Evolutionary conservation across 2,888 invertebrate genomes (phyloP), one percentile per base, ranked within the genome.

Genomic region (Lithophane ornitopus): DNA sequence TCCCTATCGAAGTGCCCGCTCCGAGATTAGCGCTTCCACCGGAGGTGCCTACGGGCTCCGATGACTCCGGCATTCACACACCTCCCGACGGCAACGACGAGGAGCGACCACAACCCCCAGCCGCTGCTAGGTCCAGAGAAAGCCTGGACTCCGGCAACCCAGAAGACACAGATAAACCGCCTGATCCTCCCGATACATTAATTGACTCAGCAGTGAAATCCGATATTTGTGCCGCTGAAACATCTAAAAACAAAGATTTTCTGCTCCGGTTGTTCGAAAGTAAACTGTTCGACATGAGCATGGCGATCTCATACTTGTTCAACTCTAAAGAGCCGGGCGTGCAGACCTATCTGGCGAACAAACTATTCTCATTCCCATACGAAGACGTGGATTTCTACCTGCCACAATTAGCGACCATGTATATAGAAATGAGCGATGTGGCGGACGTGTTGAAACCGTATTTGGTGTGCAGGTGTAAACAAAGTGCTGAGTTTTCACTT

Each of bases 281-380:
- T 90, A 99, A 99, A 96, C 97, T 99, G 90, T 96, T 99, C 96
- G 99, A 99, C 94, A 99, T 99, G 97, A 98, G 99, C 87, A 99
- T 99, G 97, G 99, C 99, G 84, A 98, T 99, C 92, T 99, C 99
- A 93, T 99, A 99, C 97, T 97, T 99, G 78, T 99, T 99, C 95
- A 99, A 99, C 94, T 99, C 99, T 59, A 99, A 99, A 96, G 99
- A 99, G 94, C 98, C 99, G 58, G 99, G 99, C 81, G 99, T 99
- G 85, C 98, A 99, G 92, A 98, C 98, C 90, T 99, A 99, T 96
- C 98, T 99, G 93, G 99, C 99, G 85, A 99, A 99, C 97, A 98
- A 99, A 95, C 98, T 99, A 96, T 99, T 99, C 96, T 99, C 98
- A 94, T 99, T 99, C 95, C 98, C 98, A 49, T 97, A 98, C 93